Evolutionary conservation across 2,797 vertebrate species (phyloP), one percentile per base, ranked within the genome.

Genomic region (Alfaro cultratus): DNA sequence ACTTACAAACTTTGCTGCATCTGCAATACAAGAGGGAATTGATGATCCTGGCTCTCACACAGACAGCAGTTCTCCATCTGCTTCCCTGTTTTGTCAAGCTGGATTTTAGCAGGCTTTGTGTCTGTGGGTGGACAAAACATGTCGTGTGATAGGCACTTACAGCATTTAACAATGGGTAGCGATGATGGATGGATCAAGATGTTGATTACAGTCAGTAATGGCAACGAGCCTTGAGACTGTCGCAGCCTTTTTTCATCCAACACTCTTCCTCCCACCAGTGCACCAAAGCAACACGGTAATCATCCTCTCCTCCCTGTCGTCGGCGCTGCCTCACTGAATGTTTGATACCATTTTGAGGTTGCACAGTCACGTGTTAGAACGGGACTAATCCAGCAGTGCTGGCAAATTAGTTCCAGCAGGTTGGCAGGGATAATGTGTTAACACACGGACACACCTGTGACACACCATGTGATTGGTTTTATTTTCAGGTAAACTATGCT

Each of bases 161-260:
- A 67, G 51, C 60, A 68, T 88, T 86, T 83, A 76, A 78, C 78
- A 64, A 57, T 23, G 31, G 82, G 70, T 88, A 86, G 87, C 87
- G 80, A 83, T 85, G 91, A 92, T 88, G 80, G 91, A 92, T 86
- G 79, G 87, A 86, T 90, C 85, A 89, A 88, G 84, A 89, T 79
- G 88, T 31, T 89, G 81, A 92, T 91, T 90, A 88, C 74, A 89
- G 83, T 87, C 81, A 80, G 34, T 29, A 86, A 49, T 74, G 67
- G 75, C 75, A 83, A 43, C 73, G 73, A 0, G 45, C 78, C 74
- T 67, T 78, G 72, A 86, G 74, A 74, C 51, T 78, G 78, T 81
- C 79, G 75, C 57, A 31, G 64, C 83, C 78, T 51, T 49, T 75
- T 79, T 84, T 82, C 77, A 80, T 47, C 75, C 49, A 31, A 71